Conservation (phyloP, 1,140 invertebrate genomes). For the Chymomyza costata region DNA sequence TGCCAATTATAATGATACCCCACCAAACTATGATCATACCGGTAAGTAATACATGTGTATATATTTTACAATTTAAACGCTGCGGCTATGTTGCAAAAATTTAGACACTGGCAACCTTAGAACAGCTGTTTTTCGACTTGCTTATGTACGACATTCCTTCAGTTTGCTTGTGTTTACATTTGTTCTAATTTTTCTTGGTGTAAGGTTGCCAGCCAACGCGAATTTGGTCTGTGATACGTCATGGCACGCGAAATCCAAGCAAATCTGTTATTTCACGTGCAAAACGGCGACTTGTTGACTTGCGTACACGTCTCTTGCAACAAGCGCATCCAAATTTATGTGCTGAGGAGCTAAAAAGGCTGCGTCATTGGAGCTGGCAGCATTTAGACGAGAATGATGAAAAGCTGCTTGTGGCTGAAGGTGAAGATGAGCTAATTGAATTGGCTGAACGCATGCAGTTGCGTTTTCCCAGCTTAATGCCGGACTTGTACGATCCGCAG, state of each 20-base stretch:
- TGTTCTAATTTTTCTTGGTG: not conserved
- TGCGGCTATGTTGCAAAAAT: not conserved
- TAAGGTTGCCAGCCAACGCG: conserved; percentile 79
- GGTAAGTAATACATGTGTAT: conserved; percentile 73
- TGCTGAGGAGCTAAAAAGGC: conserved; percentile 66
- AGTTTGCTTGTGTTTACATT: conserved; percentile 13
- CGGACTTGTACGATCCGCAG: conserved; percentile 77
- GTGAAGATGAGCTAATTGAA: conserved; percentile 81
- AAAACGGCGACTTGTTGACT: conserved; percentile 74
- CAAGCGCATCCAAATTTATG: conserved; percentile 43
- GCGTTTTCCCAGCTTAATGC: conserved; percentile 79
- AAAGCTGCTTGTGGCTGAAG: conserved; percentile 79
- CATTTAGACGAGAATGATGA: conserved; percentile 72
- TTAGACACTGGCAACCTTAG: not conserved
- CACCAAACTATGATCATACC: conserved; percentile 76
- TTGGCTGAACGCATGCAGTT: conserved; percentile 81
- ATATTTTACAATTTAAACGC: too few relatives aligned
- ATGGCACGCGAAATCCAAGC: conserved; percentile 82
- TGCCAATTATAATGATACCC: conserved; percentile 78
- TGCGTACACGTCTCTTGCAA: conserved; percentile 77
- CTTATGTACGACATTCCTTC: too few relatives aligned
- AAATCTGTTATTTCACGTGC: conserved; percentile 77
- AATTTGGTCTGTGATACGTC: conserved; percentile 81
- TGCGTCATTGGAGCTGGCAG: conserved; percentile 78
- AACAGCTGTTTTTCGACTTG: conserved; percentile 33